phyloP scores from a whole-genome alignment of 2,888 invertebrate genomes.

The Asteroscopus sphinx region DNA sequence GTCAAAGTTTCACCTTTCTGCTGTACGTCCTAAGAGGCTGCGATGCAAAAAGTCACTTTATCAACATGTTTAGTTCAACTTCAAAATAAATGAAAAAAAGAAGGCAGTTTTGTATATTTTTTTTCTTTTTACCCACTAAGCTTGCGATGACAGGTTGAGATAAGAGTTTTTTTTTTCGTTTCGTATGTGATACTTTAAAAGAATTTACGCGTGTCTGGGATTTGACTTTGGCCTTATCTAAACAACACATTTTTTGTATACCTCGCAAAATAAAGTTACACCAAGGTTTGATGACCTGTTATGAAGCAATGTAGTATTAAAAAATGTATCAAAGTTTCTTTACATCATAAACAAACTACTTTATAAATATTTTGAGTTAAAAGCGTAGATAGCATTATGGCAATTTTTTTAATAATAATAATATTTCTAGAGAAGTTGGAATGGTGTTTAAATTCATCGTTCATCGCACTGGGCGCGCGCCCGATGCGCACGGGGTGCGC shows the following conservation, averaged over 20 bases:
- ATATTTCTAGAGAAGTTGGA: too few relatives aligned
- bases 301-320: not conserved
- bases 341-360: not conserved
- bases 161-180: conserved; percentile 2
- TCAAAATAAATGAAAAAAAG: conserved; percentile 41
- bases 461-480: not conserved
- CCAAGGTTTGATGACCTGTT: not conserved
- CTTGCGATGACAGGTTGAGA: conserved; percentile 17
- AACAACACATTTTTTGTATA: conserved; percentile 2
- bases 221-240: conserved; percentile 6
- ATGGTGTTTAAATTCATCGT: too few relatives aligned
- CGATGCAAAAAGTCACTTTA: conserved; percentile 82
- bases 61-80: conserved; percentile 61
- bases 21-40: conserved; percentile 88
- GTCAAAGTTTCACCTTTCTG: conserved; percentile 82
- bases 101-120: conserved; percentile 33
- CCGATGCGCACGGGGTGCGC: too few relatives aligned
- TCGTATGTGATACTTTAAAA: conserved; percentile 28
- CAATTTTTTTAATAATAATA: too few relatives aligned
- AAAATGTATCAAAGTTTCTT: not conserved
- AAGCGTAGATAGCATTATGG: too few relatives aligned
- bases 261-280: conserved; percentile 53
- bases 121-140: conserved; percentile 14
- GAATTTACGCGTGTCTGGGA: conserved; percentile 25
- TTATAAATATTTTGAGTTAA: too few relatives aligned